Evolutionary conservation across 2,113 vertebrate species (phyloP), one percentile per base, ranked within the genome.

Genomic region (Anarhynchus alexandrinus): DNA sequence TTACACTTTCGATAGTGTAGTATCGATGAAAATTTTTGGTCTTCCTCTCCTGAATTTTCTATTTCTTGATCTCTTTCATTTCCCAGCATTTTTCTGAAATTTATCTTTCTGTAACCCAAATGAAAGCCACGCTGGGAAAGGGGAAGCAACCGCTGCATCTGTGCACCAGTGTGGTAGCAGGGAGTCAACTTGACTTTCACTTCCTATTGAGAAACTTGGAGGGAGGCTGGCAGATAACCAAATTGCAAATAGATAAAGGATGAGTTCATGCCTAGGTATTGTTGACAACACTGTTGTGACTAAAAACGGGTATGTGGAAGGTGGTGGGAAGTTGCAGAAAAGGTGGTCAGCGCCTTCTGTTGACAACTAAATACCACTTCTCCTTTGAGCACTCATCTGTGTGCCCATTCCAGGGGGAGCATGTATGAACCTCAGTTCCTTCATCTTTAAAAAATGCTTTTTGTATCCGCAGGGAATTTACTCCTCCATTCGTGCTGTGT

Each of bases 391-490:
- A 2, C 42, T 92, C 19, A 29, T 73, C 7, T 10, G 14, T 77
- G 10, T 51, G 65, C 30, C 26, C 7, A 1, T 55, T 89, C 0
- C n/a, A 0, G 5, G 13, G 17, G 18, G 25, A 2, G 0, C 45
- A 4, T n/a, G 11, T 59, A 23, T 62, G 65, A 47, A 9, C 29
- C 8, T 74, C 57, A 30, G 69, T 64, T 57, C 42, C 30, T 93
- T 82, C 12, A 32, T 52, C 57, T 84, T 69, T 17, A 64, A 76
- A 85, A 91, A 65, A 29, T 13, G 11, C 6, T 7, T 2, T 49
- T 22, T 82, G 14, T 54, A 23, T 34, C 70, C 6, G 1, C 47
- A 26, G 22, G 71, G 5, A 15, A 8, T 77, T 88, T 95, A 59
- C 59, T 71, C 73, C 27, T 84, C 84, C 49, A 25, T 78, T 78